phyloP scores from a whole-genome alignment of 2,888 invertebrate species.

The Brachypterus glaber region DNA sequence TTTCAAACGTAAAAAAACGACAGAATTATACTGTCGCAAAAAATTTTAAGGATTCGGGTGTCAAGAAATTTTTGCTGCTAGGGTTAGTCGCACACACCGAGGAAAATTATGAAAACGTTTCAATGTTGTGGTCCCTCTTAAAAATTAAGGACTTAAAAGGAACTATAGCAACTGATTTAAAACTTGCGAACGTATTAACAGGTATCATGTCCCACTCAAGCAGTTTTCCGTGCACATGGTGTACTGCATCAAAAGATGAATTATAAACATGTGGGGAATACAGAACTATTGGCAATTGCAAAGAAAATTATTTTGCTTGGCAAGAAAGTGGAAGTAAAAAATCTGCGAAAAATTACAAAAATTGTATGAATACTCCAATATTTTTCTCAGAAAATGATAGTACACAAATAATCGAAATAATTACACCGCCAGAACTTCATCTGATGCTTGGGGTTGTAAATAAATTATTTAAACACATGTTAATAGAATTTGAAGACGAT shows the following conservation, averaged over 20 bases:
- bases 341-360: conserved; percentile 4
- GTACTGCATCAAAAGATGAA: not conserved
- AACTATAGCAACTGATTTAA: conserved; percentile 4
- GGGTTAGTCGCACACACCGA: not conserved
- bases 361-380: conserved; percentile 3
- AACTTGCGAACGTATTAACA: conserved; percentile 4
- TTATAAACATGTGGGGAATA: not conserved
- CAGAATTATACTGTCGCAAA: conserved; percentile 1
- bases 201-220: conserved; percentile 5
- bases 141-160: not conserved
- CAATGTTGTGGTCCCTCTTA: not conserved
- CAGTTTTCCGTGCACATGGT: conserved; percentile 7
- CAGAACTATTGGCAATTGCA: conserved; percentile 3
- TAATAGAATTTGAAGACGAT: too few relatives aligned
- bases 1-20: not conserved
- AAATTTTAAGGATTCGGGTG: conserved; percentile 6
- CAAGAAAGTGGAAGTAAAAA: not conserved
- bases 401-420: not conserved
- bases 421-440: conserved; percentile 8
- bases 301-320: not conserved
- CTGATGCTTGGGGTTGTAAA: conserved; percentile 5
- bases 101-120: conserved; percentile 7
- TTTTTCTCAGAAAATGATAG: not conserved
- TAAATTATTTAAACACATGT: not conserved
- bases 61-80: conserved; percentile 6